Base-by-base conservation (phyloP, 2,888 invertebrate genomes). In the Nomada hirtipes region DNA sequence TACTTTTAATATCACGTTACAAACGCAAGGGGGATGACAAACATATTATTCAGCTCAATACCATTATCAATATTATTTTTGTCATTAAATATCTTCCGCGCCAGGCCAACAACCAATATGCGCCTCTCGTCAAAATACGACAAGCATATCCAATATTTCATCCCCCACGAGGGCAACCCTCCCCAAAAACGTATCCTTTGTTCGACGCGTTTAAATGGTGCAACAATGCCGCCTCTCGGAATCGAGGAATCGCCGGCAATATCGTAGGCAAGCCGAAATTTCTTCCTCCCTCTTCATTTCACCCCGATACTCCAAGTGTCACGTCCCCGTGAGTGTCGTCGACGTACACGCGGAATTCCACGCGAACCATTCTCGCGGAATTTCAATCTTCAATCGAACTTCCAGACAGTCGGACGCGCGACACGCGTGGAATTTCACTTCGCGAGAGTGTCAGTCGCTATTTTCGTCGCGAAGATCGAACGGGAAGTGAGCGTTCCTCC, bases 301-400 rank as follows among this genome's bases (percentile, higher is more conserved):
- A 52, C 52, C 36, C 18, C 53, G 75, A 36, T 76, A 76, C 60
- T 76, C 52, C 60, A 42, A n/a, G 44, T 77, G 64, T 77, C 76
- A 47, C 20, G 26, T n/a, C 20, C 42, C 47, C 13, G 76, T 50
- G 52, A 53, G 42, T 57, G 57, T 79, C 76, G 79, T 0, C 63
- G 20, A 69, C 69, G 69, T 69, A 69, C 53, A 55, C 60, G 61
- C 15, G 77, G 77, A 77, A 77, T 77, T 63, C 42, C 23, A 29
- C 53, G 69, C 42, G 29, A 53, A 53, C 59, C 50, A 72, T 20
- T 29, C 36, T 57, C 42, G 76, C 23, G 85, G 87, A 87, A 88
- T 88, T 88, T 86, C 79, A 88, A 87, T 87, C 87, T 88, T 86
- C 84, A 78, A 82, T 50, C 64, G 78, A 83, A 84, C 82, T 86